Conservation (phyloP, 2,888 invertebrate genomes). For the Eupithecia inturbata region DNA sequence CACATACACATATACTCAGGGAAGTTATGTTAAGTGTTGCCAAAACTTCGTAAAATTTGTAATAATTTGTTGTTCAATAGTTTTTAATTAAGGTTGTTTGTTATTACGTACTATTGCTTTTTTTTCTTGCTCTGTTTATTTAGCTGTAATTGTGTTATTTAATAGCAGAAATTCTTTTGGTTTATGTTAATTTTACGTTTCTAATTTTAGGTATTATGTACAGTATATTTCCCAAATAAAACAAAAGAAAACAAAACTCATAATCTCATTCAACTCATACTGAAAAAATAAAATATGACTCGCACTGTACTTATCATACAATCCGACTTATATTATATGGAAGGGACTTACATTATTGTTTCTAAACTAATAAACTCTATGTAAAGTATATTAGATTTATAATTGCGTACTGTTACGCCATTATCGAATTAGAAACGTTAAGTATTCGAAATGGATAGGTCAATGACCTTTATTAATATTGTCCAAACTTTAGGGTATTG, state of each 20-base stretch:
- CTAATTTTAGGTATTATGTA: too few relatives aligned
- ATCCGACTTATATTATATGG: slow-evolving; percentile 41
- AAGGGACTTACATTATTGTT: slow-evolving; percentile 37
- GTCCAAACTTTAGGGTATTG: background rate
- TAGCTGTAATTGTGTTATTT: too few relatives aligned
- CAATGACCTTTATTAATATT: background rate
- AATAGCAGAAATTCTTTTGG: too few relatives aligned
- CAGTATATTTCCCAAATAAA: too few relatives aligned
- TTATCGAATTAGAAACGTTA: background rate
- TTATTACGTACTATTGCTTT: too few relatives aligned
- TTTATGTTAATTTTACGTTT: too few relatives aligned
- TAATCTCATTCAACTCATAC: background rate
- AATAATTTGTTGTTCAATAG: too few relatives aligned
- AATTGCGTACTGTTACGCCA: background rate
- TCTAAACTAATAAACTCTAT: slow-evolving; percentile 15
- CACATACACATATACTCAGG: background rate
- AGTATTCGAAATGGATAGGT: background rate
- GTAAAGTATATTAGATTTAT: background rate
- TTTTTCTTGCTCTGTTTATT: too few relatives aligned
- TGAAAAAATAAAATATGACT: background rate
- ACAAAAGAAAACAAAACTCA: too few relatives aligned
- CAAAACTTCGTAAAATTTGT: too few relatives aligned
- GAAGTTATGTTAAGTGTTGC: too few relatives aligned
- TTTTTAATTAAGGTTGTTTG: too few relatives aligned
- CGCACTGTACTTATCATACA: slow-evolving; percentile 30